These are phyloP conservation scores for Myotis findleyi DNA, from an alignment of 2,797 vertebrate species.

Conservation along the genomic window DNA sequence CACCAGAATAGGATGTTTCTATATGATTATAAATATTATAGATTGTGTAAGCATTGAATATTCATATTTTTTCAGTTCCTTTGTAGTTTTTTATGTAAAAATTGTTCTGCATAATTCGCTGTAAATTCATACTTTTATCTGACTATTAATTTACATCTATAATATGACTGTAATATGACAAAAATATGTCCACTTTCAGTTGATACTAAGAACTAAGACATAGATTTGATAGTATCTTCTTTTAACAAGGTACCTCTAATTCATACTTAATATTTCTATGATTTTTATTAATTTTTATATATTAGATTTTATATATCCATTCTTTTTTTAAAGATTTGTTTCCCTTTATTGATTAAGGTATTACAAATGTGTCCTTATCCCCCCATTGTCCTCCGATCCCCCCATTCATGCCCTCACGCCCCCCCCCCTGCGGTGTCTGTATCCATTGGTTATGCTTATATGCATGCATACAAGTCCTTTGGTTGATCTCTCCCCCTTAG, in stretches of 20 bases:
- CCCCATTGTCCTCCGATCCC: too few relatives aligned
- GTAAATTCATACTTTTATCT: background rate
- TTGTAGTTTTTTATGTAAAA: background rate
- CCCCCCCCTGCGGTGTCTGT: too few relatives aligned
- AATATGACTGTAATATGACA: background rate
- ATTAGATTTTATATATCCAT: background rate
- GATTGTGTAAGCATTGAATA: background rate
- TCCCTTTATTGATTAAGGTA: too few relatives aligned
- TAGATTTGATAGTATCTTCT: background rate
- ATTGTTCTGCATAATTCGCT: background rate
- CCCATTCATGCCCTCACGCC: too few relatives aligned
- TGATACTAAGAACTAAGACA: background rate
- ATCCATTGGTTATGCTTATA: too few relatives aligned
- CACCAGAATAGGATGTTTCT: background rate
- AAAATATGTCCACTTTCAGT: background rate
- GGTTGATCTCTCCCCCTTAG: too few relatives aligned
- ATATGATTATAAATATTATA: background rate
- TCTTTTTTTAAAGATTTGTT: too few relatives aligned
- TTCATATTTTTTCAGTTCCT: background rate
- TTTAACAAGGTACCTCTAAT: conserved; percentile 9
- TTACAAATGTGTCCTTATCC: too few relatives aligned
- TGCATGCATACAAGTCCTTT: too few relatives aligned
- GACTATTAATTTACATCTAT: background rate
- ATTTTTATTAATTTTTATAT: background rate
- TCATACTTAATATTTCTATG: background rate